phyloP scores from a whole-genome alignment of 2,113 vertebrate species.

The Heteronetta atricapilla region DNA sequence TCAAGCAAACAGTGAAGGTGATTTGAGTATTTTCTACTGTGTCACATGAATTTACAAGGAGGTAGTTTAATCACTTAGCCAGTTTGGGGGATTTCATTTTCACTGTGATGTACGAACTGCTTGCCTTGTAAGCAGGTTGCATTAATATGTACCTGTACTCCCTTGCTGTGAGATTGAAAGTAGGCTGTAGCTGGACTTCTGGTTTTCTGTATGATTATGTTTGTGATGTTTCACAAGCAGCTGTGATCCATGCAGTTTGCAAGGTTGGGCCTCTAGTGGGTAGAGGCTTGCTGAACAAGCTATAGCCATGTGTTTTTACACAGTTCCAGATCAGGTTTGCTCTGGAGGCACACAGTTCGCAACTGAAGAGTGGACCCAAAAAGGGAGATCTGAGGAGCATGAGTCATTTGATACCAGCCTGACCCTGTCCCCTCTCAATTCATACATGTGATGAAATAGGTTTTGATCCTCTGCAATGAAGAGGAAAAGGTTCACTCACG shows the following conservation, averaged over 20 bases:
- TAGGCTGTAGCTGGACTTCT: fast-evolving
- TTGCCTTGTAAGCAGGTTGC: background rate
- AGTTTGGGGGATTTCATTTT: background rate
- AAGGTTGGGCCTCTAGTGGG: background rate
- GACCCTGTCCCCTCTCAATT: fast-evolving
- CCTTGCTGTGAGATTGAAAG: background rate
- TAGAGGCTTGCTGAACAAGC: background rate
- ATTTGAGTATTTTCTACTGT: background rate
- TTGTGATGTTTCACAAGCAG: background rate
- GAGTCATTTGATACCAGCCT: background rate
- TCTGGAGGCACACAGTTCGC: background rate
- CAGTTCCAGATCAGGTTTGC: background rate
- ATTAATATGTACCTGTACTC: background rate
- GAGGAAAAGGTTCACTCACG: background rate
- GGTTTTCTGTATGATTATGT: background rate
- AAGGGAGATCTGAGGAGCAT: background rate
- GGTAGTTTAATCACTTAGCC: background rate
- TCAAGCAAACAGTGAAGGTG: background rate
- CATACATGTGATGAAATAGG: background rate
- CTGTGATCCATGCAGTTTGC: background rate
- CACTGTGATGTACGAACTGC: background rate
- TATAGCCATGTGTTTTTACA: background rate
- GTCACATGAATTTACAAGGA: background rate
- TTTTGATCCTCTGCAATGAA: background rate
- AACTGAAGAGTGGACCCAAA: background rate